Base-by-base conservation (phyloP, 2,888 invertebrate genomes). In the Ophion slaviceki region DNA sequence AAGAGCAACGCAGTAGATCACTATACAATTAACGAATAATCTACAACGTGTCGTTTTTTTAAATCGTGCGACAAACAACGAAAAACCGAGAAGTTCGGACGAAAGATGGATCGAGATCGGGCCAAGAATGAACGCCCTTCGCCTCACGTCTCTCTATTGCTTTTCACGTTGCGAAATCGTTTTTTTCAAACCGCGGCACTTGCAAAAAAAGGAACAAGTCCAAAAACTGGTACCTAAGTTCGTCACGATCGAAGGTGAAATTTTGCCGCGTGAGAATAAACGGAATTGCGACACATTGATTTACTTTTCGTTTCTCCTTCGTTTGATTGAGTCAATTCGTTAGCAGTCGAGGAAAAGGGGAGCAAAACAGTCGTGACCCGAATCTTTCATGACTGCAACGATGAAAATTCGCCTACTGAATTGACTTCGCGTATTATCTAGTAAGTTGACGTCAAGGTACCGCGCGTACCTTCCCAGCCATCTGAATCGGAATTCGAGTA, bases 341-440 rank as follows among this genome's bases (percentile, higher is more conserved):
- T 81, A 24, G 66, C 28, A 59, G 68, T 85, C 70, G 62, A 59
- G 68, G 71, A 70, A 24, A 59, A 68, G 8, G 24, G 2, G 11
- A 76, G 64, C 0, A 64, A 53, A 53, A 53, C 17, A 17, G 5
- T 3, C 14, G 53, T 17, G 53, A 3, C 14, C 17, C 17, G 47
- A 53, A 53, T 17, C 17, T 53, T 53, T 53, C 53, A 14, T 17
- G 53, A 53, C 53, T 53, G 53, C 53, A 72, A 84, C 61, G 57
- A 64, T 79, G 47, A 66, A 81, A 78, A 70, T 82, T 81, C 32
- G 66, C 86, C 83, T 87, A 87, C 87, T 83, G 88, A 91, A 91
- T 91, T 90, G 91, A 90, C 91, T 87, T 80, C 47, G 85, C 86
- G 85, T 88, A 84, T 90, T 87, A 70, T 64, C 67, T 75, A 17